Percentiles rank a stretch among this genome's conserved stretches.
Conservation (phyloP, 2,888 invertebrate genomes). For the Athalia circularis region DNA sequence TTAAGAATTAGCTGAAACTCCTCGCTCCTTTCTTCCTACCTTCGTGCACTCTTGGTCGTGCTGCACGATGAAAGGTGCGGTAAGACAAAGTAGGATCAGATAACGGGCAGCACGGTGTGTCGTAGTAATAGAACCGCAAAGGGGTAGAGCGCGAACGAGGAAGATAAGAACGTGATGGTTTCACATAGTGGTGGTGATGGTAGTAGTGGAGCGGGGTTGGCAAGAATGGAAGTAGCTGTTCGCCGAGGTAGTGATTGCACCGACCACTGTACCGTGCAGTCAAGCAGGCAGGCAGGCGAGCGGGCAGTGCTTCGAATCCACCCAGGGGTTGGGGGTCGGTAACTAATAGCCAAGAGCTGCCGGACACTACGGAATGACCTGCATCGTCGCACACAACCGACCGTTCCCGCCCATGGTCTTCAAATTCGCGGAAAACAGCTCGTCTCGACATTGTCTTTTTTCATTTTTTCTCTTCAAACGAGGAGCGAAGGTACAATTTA, state of each 20-base stretch:
- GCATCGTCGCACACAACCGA: constrained; percentile 10
- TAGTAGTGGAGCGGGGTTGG: constrained; percentile 6
- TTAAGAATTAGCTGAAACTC: constrained; percentile 21
- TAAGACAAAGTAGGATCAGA: constrained; percentile 57
- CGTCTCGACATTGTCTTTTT: constrained; percentile 23
- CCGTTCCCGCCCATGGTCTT: constrained; percentile 30
- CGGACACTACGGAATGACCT: constrained; percentile 23
- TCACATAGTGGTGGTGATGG: background rate
- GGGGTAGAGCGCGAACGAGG: constrained; percentile 61
- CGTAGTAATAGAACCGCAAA: constrained; percentile 64
- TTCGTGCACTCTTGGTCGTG: constrained; percentile 22
- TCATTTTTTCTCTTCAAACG: constrained; percentile 23
- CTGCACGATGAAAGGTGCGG: constrained; percentile 46
- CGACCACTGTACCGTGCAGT: background rate
- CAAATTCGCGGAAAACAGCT: constrained; percentile 29
- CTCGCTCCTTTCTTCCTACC: constrained; percentile 6
- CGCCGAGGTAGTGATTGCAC: constrained; percentile 11
- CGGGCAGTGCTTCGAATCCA: too few relatives aligned
- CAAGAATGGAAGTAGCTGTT: background rate
- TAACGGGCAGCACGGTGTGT: constrained; percentile 59
- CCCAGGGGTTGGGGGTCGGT: constrained; percentile 52
- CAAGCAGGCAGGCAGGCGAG: constrained; percentile 46
- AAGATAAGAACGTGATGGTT: constrained; percentile 30
- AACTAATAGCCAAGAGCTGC: constrained; percentile 62
- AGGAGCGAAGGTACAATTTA: too few relatives aligned